These are phyloP conservation scores for Prietella phreatophila DNA, from an alignment of 2,113 vertebrate species.

Conservation along the genomic window DNA sequence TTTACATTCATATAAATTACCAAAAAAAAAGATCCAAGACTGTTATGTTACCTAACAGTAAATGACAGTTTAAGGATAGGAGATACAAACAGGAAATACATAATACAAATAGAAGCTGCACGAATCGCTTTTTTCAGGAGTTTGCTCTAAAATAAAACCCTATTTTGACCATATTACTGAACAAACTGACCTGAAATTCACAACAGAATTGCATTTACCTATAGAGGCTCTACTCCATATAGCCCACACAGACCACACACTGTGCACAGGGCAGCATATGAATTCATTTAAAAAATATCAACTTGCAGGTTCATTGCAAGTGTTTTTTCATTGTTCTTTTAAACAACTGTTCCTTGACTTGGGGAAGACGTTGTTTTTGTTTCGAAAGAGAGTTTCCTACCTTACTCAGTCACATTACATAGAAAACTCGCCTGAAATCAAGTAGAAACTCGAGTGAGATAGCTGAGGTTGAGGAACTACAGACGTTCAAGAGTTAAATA, in stretches of 20 bases:
- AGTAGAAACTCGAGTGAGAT: background rate
- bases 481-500: background rate
- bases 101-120: background rate
- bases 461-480: no score
- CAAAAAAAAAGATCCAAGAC: background rate
- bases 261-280: background rate
- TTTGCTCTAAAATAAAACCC: background rate
- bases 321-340: no score
- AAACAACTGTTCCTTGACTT: no score
- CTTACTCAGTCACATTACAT: background rate
- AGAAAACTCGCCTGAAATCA: background rate
- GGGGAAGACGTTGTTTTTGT: background rate
- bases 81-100: no score
- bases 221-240: background rate
- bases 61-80: no score
- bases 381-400: background rate
- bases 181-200: background rate
- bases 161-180: background rate
- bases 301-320: no score
- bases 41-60: no score
- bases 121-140: background rate
- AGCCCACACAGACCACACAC: background rate
- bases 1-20: background rate
- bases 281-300: no score
- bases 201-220: background rate